Base-by-base conservation (phyloP, 2,113 vertebrate species). In the Xenus cinereus region DNA sequence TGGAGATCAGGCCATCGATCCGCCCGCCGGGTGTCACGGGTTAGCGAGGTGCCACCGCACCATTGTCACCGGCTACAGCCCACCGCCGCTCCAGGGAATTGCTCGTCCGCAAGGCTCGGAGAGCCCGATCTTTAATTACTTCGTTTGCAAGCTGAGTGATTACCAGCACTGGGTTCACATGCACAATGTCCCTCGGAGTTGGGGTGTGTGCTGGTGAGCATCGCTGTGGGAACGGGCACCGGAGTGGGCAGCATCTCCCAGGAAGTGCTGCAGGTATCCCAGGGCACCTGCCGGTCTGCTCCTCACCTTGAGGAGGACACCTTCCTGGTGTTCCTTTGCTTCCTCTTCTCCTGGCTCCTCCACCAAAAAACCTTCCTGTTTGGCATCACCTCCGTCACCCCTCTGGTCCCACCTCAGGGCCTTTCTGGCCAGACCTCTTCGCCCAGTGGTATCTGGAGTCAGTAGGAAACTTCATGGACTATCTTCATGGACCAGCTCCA, bases 71-170 rank as follows among this genome's bases (percentile, higher is more conserved):
- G 28, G 39, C 84, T 33, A 63, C 45, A 35, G 51, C 33, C 69
- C 2, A 2, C 2, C 3, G 2, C 2, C 2, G 8, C 32, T 35
- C 56, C 12, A 2, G 77, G 84, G 75, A 86, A 17, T 33, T 8
- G 71, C 1, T 0, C 0, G 0, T 14, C 46, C 45, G 17, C 63
- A 0, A 1, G 0, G 50, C 75, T 69, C 0, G 0, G 16, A 10
- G 24, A 62, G 33, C 1, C 5, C 2, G 6, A 9, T 41, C 57
- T 69, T 71, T 6, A 33, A 77, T 50, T 18, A 14, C 50, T 85
- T 33, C 2, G 0, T 66, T 39, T 62, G 45, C 2, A 10, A 48
- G 45, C 45, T 63, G 76, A 68, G 71, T 9, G 30, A 41, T 63
- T 24, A 12, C 14, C 71, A n/a, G 39, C 32, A 0, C 59, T 9